Evolutionary conservation across 2,797 vertebrate genomes (phyloP).

Genomic region (Ptychobarbus kaznakovi): DNA sequence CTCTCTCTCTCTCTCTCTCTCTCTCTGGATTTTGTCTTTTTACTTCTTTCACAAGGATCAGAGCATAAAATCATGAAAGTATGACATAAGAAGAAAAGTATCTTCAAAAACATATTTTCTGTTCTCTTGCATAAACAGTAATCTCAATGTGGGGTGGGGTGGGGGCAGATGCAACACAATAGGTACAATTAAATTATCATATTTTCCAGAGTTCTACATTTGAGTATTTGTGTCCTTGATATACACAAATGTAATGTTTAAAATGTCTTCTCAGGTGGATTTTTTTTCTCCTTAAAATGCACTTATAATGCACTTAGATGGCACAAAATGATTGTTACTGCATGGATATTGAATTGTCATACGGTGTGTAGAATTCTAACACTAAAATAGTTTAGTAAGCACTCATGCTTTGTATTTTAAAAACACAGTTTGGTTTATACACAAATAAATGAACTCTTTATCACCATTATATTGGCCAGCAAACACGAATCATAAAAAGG

Average conservation of each 20-base stretch:
- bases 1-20: conserved; percentile 32
- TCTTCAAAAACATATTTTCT: neutral
- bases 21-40: neutral
- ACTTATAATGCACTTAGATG: neutral
- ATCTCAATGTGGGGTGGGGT: neutral
- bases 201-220: neutral
- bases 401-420: neutral
- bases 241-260: neutral
- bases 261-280: neutral
- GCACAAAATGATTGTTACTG: neutral
- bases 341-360: neutral
- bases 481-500: too few species aligned
- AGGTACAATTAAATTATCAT: neutral
- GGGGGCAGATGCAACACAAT: neutral
- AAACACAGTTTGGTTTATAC: neutral
- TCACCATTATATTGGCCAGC: neutral
- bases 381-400: neutral
- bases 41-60: neutral
- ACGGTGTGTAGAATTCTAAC: neutral
- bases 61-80: neutral
- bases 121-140: neutral
- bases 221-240: neutral
- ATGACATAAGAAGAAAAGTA: neutral
- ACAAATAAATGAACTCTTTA: neutral
- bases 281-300: too few species aligned